These are phyloP conservation scores for Prietella phreatophila DNA, from an alignment of 2,113 vertebrate species.

Conservation along the genomic window DNA sequence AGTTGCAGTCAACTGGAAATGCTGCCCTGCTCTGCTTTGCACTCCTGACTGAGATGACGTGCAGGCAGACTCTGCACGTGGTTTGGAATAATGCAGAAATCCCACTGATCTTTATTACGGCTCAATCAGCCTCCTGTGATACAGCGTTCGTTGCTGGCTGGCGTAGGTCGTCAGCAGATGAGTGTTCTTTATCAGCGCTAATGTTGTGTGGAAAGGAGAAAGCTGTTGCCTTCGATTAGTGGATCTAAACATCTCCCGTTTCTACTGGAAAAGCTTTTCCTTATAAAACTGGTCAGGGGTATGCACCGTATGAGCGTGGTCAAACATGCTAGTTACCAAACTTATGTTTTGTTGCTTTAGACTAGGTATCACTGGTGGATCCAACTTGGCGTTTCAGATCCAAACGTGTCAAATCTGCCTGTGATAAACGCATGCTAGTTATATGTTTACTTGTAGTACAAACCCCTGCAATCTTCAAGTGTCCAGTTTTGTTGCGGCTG, in stretches of 20 bases:
- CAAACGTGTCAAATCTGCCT: background rate
- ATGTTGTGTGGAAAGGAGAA: background rate
- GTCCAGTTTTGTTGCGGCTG: background rate
- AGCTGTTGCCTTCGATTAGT: background rate
- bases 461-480: background rate
- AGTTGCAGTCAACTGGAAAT: background rate
- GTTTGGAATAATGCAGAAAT: constrained; percentile 20
- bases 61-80: constrained; percentile 11
- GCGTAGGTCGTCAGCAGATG: constrained; percentile 12
- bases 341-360: background rate
- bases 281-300: too few species aligned
- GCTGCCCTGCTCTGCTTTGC: background rate
- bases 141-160: background rate
- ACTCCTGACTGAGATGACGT: background rate
- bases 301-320: background rate
- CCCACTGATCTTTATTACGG: constrained; percentile 4
- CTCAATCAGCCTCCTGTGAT: constrained; percentile 2
- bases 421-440: background rate
- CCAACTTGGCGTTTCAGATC: background rate
- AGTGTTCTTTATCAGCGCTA: constrained; percentile 1
- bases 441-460: background rate
- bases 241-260: background rate
- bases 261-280: background rate
- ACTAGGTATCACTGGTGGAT: background rate
- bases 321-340: background rate